These are phyloP conservation scores for Papilio xuthus DNA, from an alignment of 1,140 invertebrate species.

Conservation along the genomic window DNA sequence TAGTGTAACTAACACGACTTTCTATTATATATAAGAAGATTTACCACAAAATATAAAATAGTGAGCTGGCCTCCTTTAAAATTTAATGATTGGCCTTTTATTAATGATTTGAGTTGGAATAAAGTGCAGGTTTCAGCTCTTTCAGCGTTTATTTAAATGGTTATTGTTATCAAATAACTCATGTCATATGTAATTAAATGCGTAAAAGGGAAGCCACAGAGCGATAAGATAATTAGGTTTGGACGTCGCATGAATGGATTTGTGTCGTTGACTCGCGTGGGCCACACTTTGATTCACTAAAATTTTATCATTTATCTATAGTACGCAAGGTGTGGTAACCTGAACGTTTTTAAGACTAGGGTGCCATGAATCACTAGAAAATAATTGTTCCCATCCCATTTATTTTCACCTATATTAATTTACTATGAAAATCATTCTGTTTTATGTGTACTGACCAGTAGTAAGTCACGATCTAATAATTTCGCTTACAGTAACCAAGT, in stretches of 20 bases:
- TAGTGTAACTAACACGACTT: too few relatives aligned
- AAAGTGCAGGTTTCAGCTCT: not conserved
- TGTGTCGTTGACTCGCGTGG: constrained; percentile 60
- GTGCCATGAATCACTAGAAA: not conserved
- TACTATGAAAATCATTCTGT: too few relatives aligned
- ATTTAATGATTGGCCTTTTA: too few relatives aligned
- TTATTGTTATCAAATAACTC: not conserved
- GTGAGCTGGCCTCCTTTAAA: too few relatives aligned
- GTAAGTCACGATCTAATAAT: too few relatives aligned
- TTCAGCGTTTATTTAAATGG: not conserved
- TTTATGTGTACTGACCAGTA: too few relatives aligned
- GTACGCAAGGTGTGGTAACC: not conserved
- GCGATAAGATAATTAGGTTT: constrained; percentile 66
- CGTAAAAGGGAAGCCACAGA: constrained; percentile 60
- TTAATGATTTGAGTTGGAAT: too few relatives aligned
- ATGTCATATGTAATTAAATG: constrained; percentile 55
- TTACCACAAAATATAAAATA: too few relatives aligned
- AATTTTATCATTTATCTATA: constrained; percentile 32
- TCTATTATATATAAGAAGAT: too few relatives aligned
- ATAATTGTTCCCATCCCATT: not conserved
- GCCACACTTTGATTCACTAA: constrained; percentile 20
- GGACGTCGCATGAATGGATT: constrained; percentile 54
- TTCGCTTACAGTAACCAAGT: too few relatives aligned
- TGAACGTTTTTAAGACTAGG: not conserved
- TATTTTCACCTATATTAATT: too few relatives aligned